Base-by-base conservation (phyloP, 1,140 invertebrate species). In the Popillia japonica region DNA sequence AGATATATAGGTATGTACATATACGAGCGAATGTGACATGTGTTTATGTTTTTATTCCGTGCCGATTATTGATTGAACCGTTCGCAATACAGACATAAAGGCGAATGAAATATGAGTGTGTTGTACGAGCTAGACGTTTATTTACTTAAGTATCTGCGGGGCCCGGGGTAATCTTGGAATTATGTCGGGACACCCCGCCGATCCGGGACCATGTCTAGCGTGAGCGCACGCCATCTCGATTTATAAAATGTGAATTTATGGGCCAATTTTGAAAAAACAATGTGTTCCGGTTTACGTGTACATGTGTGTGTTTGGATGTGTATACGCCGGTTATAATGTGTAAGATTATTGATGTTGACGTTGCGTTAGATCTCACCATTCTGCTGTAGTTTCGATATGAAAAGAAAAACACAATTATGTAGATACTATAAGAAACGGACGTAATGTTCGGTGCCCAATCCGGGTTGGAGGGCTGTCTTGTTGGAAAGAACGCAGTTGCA, bases 221-320 rank as follows among this genome's bases (percentile, higher is more conserved):
- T 80, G 80, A 78, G 73, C 72, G 17, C 78, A 80, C 80, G 79
- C 77, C 78, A 80, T 80, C 42, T 79, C 80, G 78, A 81, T 81
- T 81, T 80, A 81, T 80, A 78, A 81, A 80, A 81, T 80, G 77
- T 77, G 74, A 78, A 81, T 81, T 81, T 81, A 81, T 81, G 76
- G 78, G 23, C 68, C 80, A 78, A 81, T 79, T 78, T 64, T 75
- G 72, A 64, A 73, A 79, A 81, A 80, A 80, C 78, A 78, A 79
- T 79, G 61, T 74, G 76, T 79, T 80, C 74, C 48, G 48, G 72
- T 78, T 78, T 75, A 9, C 22, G 61, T 64, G 61, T 27, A 27
- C 22, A 4, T 64, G 61, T 79, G 10, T 64, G 23, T 61, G 11
- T 61, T 4, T 61, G 55, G 6, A 44, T 44, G 42, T 44, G 14